Evolutionary conservation across 2,113 vertebrate genomes (phyloP), one percentile per base, ranked within the genome.

Genomic region (Lichenostomus cassidix): DNA sequence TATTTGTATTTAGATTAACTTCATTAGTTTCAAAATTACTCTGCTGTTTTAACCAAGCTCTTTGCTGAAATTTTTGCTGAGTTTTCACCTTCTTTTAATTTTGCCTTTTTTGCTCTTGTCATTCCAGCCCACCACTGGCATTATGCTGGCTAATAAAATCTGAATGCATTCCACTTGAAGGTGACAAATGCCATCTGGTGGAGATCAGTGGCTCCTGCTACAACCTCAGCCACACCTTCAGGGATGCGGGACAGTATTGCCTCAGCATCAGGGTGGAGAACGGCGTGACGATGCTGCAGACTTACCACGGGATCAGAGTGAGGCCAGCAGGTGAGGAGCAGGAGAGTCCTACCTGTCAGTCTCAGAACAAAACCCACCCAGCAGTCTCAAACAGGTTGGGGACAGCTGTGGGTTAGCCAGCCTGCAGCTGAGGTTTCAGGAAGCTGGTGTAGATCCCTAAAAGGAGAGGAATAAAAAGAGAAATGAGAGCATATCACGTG

Each of bases 121-220:
- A 2, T 86, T 50, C 10, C 81, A 99, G 99, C 95, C 98, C 98
- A 1, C 99, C 99, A 0, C 97, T 99, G 70, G 97, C 96, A 1
- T 64, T 99, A 24, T 99, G 99, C 96, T 99, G 99, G 99, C 97
- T 97, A 11, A 98, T 99, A 71, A 98, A 98, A 89, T 50, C 97
- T 0, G 97, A 98, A 63, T 99, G 99, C 52, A 71, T 97, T 17
- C 97, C 96, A 0, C 97, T 98, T 5, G 55, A 79, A 49, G 94
- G 82, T 10, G 95, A 92, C 3, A 97, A 98, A 37, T 99, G 99
- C 97, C 98, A 98, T 7, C 96, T 98, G 5, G 97, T 98, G 94
- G 96, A 94, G 18, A 75, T 99, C 83, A 97, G 98, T 3, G 95
- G 95, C 24, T 98, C 98, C 13, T 97, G 90, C 17, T 98, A 98